Evolutionary conservation across 92 coral and sea anemone genomes (phyloP), one percentile per base, ranked within the genome.

Genomic region (Zoanthus sansibaricus): DNA sequence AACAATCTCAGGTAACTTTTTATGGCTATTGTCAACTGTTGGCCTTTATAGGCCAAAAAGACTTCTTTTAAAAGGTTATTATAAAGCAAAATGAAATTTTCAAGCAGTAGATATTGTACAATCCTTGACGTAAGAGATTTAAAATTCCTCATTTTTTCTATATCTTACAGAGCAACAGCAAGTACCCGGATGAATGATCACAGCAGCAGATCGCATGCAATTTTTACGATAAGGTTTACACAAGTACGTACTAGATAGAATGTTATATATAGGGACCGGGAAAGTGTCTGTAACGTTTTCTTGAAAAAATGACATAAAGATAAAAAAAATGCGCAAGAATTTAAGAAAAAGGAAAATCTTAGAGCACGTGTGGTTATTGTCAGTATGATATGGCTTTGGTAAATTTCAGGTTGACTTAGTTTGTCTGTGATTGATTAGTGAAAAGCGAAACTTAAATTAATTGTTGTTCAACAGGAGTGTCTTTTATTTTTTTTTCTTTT

Each of bases 201-300:
- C 52, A 97, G 99, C 71, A 97, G 99, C 77, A 83, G 99, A 12
- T 97, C 99, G 14, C 99, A 97, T 80, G 96, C 99, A 15, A 97
- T 97, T 42, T 97, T 97, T 55, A 97, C 99, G 32, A 92, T 97
- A 70, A 97, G 93, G 83, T 97, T 95, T 82, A 97, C 99, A 16
- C 98, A 94, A 95, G 98, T 94, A 32, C 9, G 42, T 4, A 37
- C 2, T 37, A 25, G 25, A 25, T 37, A 37, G 4, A 37, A 37
- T 37, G 42, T 37, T 37, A 37, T 48, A 16, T 37, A 37, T 48
- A 16, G n/a, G 16, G 7, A 46, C 62, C 14, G 21, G 7, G 9
- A 17, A 13, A 46, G 20, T 12, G 78, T 49, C 16, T 47, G 58
- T 74, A 15, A 10, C 70, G 3, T 13, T n/a, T 55, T 45, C 9